Base-by-base conservation (phyloP, 2,113 vertebrate species). In the Tyto alba region DNA sequence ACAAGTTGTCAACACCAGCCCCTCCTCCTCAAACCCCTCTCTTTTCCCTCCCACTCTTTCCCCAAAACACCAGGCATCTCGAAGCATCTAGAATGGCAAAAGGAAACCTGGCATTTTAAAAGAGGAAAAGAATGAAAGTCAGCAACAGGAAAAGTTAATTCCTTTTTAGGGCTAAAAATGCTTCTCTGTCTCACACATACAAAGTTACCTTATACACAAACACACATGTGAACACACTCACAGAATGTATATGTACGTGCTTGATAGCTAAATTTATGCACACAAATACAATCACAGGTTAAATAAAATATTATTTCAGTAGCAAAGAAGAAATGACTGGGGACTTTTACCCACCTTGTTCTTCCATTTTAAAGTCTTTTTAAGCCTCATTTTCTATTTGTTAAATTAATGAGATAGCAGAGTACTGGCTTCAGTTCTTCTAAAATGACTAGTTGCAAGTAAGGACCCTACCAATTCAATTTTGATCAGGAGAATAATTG, bases 1-100 rank as follows among this genome's bases (percentile, higher is more conserved):
- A 62, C 77, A 94, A 91, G 89, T 76, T 96, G 96, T 93, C 96
- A 95, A 85, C 91, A 95, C 92, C 84, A 89, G 71, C 74, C 43
- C 52, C 45, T 91, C 87, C 62, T 90, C 81, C 36, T n/a, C 38
- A 4, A 92, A 95, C 11, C 19, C 11, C 19, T 29, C 56, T 89
- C 41, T 89, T 90, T 75, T 86, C 60, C 55, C 71, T 95, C 91
- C 94, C 74, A 92, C 95, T 75, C 77, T 87, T 92, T 85, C 30
- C 73, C 63, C 56, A 64, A 90, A 95, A 90, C 73, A 78, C 25
- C 68, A 93, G 29, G 52, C 66, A 64, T 68, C n/a, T 50, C 2
- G 16, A 95, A 93, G 66, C 30, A 66, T 91, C 89, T 53, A 95
- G 74, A 95, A 92, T 40, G 45, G 69, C 76, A 91, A 87, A 86